Evolutionary conservation across 2,888 invertebrate genomes (phyloP).

Genomic region (Entomobrya proxima): DNA sequence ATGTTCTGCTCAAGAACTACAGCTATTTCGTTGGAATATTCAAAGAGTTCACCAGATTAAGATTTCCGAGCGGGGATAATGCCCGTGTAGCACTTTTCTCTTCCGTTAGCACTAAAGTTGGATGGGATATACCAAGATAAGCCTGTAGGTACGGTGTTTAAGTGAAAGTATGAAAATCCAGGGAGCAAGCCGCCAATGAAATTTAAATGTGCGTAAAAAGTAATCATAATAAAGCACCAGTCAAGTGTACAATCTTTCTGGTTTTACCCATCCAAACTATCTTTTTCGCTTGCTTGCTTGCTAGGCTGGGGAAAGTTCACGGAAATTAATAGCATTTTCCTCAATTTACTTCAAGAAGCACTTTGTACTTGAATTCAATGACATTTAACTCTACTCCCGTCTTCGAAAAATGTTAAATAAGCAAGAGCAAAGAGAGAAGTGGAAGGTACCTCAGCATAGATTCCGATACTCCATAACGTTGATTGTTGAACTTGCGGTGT

Average conservation of each 20-base stretch:
- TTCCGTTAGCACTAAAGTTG: too few species aligned
- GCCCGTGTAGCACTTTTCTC: too few species aligned
- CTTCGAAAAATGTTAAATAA: neutral
- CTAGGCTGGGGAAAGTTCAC: neutral
- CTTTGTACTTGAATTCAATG: neutral
- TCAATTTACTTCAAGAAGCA: neutral
- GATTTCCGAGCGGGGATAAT: too few species aligned
- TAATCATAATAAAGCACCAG: constrained; percentile 60
- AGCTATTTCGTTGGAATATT: neutral
- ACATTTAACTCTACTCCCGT: neutral
- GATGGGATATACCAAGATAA: neutral
- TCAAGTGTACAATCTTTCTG: constrained; percentile 41
- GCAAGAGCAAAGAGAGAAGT: neutral
- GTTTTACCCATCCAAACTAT: neutral
- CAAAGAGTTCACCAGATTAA: neutral
- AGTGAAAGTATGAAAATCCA: neutral
- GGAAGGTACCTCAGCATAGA: neutral
- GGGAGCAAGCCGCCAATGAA: constrained; percentile 31
- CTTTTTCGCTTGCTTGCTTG: neutral
- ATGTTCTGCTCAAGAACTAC: neutral
- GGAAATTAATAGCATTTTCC: constrained; percentile 8
- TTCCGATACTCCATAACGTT: too few species aligned
- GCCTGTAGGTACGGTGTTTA: neutral
- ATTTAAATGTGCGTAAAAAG: constrained; percentile 63
- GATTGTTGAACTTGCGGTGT: too few species aligned